Conservation (phyloP, 2,888 invertebrate genomes). For the Drosophila nigricruria region DNA sequence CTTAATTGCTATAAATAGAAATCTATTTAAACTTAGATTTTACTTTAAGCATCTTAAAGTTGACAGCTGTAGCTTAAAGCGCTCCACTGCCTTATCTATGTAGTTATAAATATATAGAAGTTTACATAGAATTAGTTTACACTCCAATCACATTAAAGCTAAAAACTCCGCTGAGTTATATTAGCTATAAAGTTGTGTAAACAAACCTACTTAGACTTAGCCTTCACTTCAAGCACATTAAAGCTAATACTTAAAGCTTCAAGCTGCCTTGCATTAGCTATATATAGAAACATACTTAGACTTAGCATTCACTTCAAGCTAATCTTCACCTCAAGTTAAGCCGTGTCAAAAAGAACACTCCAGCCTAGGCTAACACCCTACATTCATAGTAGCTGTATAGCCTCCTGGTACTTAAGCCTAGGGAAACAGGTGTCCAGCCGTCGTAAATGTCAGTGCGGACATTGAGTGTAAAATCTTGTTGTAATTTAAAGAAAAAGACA, state of each 20-base stretch:
- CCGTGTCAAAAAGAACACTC: background rate
- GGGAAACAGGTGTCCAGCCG: slow-evolving; percentile 46
- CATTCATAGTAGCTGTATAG: background rate
- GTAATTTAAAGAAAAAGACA: slow-evolving; percentile 42
- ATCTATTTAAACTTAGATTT: background rate
- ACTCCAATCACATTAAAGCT: background rate
- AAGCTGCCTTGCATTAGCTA: background rate
- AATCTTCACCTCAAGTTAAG: background rate
- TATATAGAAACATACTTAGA: background rate
- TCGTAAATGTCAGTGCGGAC: slow-evolving; percentile 28
- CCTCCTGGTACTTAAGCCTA: background rate
- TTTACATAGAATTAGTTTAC: background rate
- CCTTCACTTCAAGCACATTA: too few relatives aligned
- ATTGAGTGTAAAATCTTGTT: slow-evolving; percentile 59
- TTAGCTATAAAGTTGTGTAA: background rate
- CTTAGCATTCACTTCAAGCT: background rate
- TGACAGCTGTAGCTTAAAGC: background rate
- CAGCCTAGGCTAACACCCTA: background rate
- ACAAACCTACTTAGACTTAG: background rate
- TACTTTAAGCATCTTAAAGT: background rate
- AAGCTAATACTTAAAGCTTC: background rate
- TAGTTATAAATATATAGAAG: too few relatives aligned
- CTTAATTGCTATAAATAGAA: background rate
- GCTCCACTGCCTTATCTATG: background rate
- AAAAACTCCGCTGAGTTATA: background rate